Evolutionary conservation across 2,888 invertebrate genomes (phyloP), one percentile per base, ranked within the genome.

Genomic region (Ormyrus thymus): DNA sequence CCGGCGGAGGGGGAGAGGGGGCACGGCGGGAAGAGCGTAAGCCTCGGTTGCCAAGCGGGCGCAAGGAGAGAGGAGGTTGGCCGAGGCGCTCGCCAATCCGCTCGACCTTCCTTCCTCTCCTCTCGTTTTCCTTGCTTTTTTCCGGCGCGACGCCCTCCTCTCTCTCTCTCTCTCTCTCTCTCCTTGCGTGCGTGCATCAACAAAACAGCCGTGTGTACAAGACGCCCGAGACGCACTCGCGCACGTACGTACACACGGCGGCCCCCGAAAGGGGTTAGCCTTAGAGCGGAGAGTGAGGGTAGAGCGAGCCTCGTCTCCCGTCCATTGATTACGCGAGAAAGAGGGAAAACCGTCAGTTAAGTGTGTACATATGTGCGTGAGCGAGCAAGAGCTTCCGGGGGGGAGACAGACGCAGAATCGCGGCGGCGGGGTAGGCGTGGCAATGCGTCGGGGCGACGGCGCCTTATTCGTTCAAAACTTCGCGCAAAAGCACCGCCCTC

Each of bases 391-490:
- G 62, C 53, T 65, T 15, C 84, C 82, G 83, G 83, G 81, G 84
- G 85, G 86, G 88, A 87, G 87, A 71, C 59, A 71, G 51, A 70
- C 70, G 70, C 70, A 70, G 70, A 70, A 59, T 70, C 70, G 59
- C 29, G 10, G 53, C 53, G 45, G 43, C 43, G 61, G 29, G 86
- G 89, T 89, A 89, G 89, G 90, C 89, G 89, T 89, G 89, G 90
- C 89, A 84, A 86, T 83, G 87, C 86, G 85, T 85, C 85, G 85
- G 85, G 86, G 85, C 87, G 86, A 84, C 86, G 87, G 84, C 86
- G 87, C 89, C 90, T 90, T 89, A 90, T 90, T 90, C 90, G 90
- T 89, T 89, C 89, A 89, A 90, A 90, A 90, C 88, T 90, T 89
- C 84, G 71, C 83, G 86, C 85, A 85, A 86, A 86, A 86, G 86